Evolutionary conservation across 2,888 invertebrate species (phyloP).

Genomic region (Esperia sulphurella): DNA sequence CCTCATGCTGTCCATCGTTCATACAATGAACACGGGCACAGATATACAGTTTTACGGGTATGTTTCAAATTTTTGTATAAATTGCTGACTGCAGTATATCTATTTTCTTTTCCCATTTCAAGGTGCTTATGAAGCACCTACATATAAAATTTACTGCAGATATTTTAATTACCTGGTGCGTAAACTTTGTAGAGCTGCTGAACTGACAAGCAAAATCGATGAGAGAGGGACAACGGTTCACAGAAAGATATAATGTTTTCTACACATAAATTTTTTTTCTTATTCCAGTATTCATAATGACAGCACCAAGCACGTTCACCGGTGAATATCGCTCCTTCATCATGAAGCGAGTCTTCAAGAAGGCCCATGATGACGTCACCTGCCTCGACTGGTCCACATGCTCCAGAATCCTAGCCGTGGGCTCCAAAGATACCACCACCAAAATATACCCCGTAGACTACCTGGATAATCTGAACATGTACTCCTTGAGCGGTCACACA

Average conservation of each 20-base stretch:
- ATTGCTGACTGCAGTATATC: no score
- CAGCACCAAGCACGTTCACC: constrained; percentile 88
- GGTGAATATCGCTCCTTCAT: constrained; percentile 94
- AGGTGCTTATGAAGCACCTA: no score
- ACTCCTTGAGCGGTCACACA: constrained; percentile 90
- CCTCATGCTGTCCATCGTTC: no score
- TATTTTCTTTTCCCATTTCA: no score
- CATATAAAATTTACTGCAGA: no score
- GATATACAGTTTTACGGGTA: no score
- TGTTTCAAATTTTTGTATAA: no score
- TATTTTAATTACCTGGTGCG: no score
- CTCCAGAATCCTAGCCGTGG: constrained; percentile 92
- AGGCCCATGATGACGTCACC: constrained; percentile 90
- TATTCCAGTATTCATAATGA: constrained; percentile 88
- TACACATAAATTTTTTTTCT: background rate
- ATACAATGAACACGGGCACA: no score
- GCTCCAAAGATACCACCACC: constrained; percentile 93
- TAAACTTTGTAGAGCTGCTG: no score
- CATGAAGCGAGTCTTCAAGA: constrained; percentile 89
- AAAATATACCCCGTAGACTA: constrained; percentile 89
- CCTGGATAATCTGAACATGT: constrained; percentile 86
- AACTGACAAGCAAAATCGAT: no score
- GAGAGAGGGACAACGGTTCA: no score
- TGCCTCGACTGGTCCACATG: constrained; percentile 96
- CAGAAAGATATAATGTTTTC: background rate